Evolutionary conservation across 1,140 invertebrate genomes (phyloP).

Genomic region (Sycobia sp.): DNA sequence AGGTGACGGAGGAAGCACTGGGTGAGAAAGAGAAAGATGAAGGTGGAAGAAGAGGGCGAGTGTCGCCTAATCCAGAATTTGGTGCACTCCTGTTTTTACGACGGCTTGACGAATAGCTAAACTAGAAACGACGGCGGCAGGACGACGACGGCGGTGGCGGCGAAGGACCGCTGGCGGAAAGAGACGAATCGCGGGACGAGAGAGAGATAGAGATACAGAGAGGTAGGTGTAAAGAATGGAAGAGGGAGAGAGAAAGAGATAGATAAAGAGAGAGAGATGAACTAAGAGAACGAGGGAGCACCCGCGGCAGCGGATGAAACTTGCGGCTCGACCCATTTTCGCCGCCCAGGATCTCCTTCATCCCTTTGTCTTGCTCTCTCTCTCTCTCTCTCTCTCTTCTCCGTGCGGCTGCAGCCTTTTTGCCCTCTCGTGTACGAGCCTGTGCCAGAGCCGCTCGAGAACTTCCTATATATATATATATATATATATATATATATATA

Average conservation of each 20-base stretch:
- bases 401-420: constrained; percentile 4
- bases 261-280: too few species aligned
- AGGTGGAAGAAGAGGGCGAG: not conserved
- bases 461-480: too few species aligned
- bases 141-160: not conserved
- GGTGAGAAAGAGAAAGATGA: not conserved
- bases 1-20: too few species aligned
- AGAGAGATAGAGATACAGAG: not conserved
- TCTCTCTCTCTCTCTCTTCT: constrained; percentile 24
- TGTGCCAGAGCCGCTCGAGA: too few species aligned
- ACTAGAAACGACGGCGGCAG: not conserved
- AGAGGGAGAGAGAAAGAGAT: too few species aligned
- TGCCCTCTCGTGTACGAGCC: too few species aligned
- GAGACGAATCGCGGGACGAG: constrained; percentile 19
- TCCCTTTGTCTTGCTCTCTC: constrained; percentile 36
- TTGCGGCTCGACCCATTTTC: constrained; percentile 44
- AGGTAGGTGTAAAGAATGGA: too few species aligned
- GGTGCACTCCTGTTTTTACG: constrained; percentile 20
- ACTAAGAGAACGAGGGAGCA: too few species aligned
- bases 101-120: constrained; percentile 24
- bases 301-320: constrained; percentile 34
- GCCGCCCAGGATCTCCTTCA: constrained; percentile 20
- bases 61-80: constrained; percentile 10
- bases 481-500: too few species aligned
- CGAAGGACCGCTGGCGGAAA: not conserved